Evolutionary conservation across 2,113 vertebrate genomes (phyloP).

Genomic region (Onychorhynchus coronatus): DNA sequence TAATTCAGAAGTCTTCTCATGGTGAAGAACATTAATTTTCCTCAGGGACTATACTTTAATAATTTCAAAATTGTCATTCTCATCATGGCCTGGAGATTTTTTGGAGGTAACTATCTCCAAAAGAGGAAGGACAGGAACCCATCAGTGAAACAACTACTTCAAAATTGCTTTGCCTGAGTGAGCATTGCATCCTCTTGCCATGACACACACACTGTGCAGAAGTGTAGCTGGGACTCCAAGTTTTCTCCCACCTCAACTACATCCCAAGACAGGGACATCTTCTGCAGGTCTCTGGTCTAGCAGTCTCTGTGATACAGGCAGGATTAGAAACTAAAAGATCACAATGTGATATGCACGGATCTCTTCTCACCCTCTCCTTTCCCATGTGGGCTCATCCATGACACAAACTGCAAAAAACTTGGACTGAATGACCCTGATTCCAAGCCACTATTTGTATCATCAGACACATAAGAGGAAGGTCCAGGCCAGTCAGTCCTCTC

Average conservation of each 20-base stretch:
- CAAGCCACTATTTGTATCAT: neutral
- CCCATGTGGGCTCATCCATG: accelerated
- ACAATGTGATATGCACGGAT: neutral
- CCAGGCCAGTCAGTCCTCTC: neutral
- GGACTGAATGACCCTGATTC: neutral
- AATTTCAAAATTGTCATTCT: neutral
- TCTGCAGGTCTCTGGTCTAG: too few relatives aligned
- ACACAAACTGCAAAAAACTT: neutral
- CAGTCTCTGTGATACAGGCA: neutral
- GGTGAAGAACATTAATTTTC: neutral
- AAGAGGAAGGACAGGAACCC: neutral
- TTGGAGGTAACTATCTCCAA: neutral
- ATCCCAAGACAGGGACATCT: too few relatives aligned
- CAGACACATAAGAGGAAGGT: neutral
- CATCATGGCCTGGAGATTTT: neutral
- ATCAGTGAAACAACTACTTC: neutral
- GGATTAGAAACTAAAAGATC: neutral
- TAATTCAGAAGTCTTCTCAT: neutral
- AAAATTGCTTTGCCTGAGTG: neutral
- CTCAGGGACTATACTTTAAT: neutral
- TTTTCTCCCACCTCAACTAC: too few relatives aligned
- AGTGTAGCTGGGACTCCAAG: accelerated
- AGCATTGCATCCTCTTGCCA: neutral
- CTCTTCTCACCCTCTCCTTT: neutral
- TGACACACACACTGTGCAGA: accelerated